Evolutionary conservation across 37 sponge, comb jelly and placozoan species (phyloP).

Genomic region (Halichondria panicea): DNA sequence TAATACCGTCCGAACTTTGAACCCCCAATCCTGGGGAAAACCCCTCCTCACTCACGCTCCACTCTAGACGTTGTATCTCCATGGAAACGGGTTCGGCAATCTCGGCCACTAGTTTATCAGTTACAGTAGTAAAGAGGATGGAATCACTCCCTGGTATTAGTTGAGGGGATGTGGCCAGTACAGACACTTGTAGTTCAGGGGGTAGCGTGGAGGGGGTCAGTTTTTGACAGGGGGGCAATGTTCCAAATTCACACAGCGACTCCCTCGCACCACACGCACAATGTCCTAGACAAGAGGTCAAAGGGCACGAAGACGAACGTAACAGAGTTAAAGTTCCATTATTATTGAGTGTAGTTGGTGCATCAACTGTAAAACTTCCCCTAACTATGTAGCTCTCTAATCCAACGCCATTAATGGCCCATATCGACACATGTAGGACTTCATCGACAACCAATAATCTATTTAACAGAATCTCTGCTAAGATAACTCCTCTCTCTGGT

Average conservation of each 20-base stretch:
- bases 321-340: conserved; percentile 44
- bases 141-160: not conserved
- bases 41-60: conserved; percentile 46
- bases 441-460: conserved; percentile 5
- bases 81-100: conserved; percentile 3
- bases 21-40: conserved; percentile 41
- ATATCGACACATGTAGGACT: conserved; percentile 46
- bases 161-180: too few relatives aligned
- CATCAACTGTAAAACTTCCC: conserved; percentile 56
- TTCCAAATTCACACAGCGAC: conserved; percentile 26
- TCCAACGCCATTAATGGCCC: conserved; percentile 82
- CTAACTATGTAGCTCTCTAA: conserved; percentile 43
- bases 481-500: not conserved
- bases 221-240: conserved; percentile 6
- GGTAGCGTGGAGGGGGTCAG: not conserved
- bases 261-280: conserved; percentile 76
- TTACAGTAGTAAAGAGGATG: conserved; percentile 24
- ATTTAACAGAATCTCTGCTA: conserved; percentile 6
- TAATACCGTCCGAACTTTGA: conserved; percentile 16
- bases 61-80: conserved; percentile 43
- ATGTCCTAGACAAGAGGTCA: conserved; percentile 68
- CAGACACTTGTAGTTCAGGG: conserved; percentile 8
- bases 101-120: conserved; percentile 39
- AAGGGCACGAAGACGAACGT: conserved; percentile 48
- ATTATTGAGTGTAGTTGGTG: not conserved